phyloP scores from a whole-genome alignment of 1,140 invertebrate genomes.

The Ladona fulva region DNA sequence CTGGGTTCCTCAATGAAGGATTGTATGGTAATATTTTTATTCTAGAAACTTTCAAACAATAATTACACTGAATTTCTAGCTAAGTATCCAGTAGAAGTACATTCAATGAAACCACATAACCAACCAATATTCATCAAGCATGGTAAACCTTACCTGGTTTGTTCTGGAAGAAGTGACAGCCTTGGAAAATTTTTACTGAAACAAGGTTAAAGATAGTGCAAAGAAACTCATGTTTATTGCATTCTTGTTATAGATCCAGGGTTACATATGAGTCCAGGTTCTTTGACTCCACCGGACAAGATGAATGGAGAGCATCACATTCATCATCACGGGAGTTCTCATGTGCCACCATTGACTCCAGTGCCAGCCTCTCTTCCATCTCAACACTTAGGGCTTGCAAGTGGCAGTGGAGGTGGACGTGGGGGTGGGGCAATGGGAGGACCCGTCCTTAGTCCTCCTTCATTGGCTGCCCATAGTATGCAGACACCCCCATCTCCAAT shows the following conservation, averaged over 20 bases:
- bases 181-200: too few relatives aligned
- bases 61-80: too few relatives aligned
- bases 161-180: too few relatives aligned
- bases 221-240: too few relatives aligned
- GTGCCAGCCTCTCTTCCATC: constrained; percentile 23
- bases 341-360: constrained; percentile 25
- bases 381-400: constrained; percentile 32
- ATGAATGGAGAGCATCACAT: constrained; percentile 35
- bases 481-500: constrained; percentile 66
- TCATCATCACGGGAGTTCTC: constrained; percentile 25
- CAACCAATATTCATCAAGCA: too few relatives aligned
- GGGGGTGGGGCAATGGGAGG: not conserved
- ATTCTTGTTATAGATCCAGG: constrained; percentile 25
- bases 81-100: too few relatives aligned
- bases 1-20: too few relatives aligned
- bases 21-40: too few relatives aligned
- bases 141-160: too few relatives aligned
- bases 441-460: constrained; percentile 13
- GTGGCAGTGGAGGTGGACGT: constrained; percentile 17
- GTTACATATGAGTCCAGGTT: constrained; percentile 29
- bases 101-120: too few relatives aligned
- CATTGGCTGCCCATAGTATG: constrained; percentile 48
- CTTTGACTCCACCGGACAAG: constrained; percentile 43
- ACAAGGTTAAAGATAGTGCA: too few relatives aligned
- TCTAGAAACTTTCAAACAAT: too few relatives aligned